phyloP scores from a whole-genome alignment of 1,140 invertebrate species.

The Tetramorium parvispinum region DNA sequence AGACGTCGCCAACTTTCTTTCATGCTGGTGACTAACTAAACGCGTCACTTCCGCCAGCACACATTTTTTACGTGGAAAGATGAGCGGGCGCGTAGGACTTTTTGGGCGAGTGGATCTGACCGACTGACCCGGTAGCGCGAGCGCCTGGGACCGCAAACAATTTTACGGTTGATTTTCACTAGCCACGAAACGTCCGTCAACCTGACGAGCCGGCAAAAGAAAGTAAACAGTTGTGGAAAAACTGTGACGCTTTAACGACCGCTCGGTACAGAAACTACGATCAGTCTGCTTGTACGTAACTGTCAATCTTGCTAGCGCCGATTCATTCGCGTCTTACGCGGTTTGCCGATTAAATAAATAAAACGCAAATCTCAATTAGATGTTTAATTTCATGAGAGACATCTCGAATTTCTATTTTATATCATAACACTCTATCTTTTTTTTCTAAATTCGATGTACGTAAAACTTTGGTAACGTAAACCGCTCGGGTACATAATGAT shows the following conservation, averaged over 20 bases:
- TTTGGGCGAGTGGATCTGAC: slow-evolving; percentile 61
- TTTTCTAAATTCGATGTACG: neutral
- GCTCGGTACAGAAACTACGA: neutral
- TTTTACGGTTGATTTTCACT: slow-evolving; percentile 68
- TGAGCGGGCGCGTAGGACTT: slow-evolving; percentile 53
- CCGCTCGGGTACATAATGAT: neutral
- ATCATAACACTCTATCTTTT: neutral
- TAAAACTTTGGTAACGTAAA: neutral
- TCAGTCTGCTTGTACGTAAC: neutral
- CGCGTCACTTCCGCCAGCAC: slow-evolving; percentile 74
- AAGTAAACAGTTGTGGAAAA: slow-evolving; percentile 60
- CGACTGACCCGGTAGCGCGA: slow-evolving; percentile 73
- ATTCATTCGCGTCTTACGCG: neutral
- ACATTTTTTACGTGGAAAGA: slow-evolving; percentile 68
- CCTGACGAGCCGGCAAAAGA: slow-evolving; percentile 7
- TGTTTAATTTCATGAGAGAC: neutral
- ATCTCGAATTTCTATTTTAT: neutral
- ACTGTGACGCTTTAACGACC: neutral
- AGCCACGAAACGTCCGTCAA: slow-evolving; percentile 41
- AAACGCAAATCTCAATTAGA: neutral
- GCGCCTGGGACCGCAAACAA: slow-evolving; percentile 39
- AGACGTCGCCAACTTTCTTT: slow-evolving; percentile 75
- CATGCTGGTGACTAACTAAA: slow-evolving; percentile 66
- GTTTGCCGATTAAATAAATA: neutral
- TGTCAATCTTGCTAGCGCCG: neutral